Evolutionary conservation across 30 jellyfish, hydroid and myxozoan genomes (phyloP).

Genomic region (Pseudorhiza aurosa): DNA sequence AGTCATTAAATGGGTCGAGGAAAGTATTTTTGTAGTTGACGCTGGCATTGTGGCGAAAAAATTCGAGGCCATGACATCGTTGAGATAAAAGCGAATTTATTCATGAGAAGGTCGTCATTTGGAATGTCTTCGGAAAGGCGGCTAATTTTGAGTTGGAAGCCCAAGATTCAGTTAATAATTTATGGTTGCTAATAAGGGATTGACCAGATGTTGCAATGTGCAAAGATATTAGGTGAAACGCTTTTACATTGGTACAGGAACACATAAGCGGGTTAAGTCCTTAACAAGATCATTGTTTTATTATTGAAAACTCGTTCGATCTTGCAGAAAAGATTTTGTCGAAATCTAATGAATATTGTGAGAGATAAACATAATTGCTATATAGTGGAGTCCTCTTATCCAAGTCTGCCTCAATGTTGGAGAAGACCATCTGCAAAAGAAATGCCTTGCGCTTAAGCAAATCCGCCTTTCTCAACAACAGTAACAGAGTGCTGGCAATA

Average conservation of each 20-base stretch:
- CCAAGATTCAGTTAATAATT: constrained; percentile 44
- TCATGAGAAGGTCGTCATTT: constrained; percentile 23
- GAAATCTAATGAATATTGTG: constrained; percentile 72
- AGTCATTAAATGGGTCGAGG: too few species aligned
- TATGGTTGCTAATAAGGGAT: constrained; percentile 59
- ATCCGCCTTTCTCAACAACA: constrained; percentile 48
- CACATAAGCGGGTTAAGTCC: constrained; percentile 81
- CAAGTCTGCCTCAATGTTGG: constrained; percentile 37
- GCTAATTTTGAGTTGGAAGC: constrained; percentile 64
- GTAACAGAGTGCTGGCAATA: constrained; percentile 45
- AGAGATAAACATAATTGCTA: constrained; percentile 76
- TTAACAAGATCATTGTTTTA: constrained; percentile 73
- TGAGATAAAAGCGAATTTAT: too few species aligned
- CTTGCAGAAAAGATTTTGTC: constrained; percentile 76
- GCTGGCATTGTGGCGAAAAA: too few species aligned
- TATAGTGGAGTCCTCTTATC: constrained; percentile 69
- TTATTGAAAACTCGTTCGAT: constrained; percentile 76
- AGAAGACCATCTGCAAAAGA: constrained; percentile 67
- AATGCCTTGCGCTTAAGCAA: constrained; percentile 50
- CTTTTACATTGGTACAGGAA: constrained; percentile 78
- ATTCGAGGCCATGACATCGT: too few species aligned
- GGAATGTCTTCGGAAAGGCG: constrained; percentile 9
- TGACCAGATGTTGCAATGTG: constrained; percentile 74
- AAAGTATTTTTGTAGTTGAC: too few species aligned
- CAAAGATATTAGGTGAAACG: constrained; percentile 57